Conservation (phyloP, 2,888 invertebrate species). For the Pelosia muscerda region DNA sequence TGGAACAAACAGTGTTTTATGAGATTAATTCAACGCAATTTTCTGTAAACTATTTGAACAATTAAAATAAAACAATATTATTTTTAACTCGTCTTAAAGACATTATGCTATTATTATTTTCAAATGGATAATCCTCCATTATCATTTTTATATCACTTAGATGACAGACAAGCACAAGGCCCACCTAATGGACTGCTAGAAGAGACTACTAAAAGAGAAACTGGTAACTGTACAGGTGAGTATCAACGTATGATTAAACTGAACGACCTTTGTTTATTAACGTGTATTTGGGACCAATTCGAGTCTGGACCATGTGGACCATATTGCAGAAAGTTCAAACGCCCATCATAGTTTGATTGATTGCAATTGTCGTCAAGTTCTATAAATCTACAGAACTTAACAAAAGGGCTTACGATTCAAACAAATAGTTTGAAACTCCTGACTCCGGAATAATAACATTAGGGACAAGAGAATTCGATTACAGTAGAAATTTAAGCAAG, state of each 20-base stretch:
- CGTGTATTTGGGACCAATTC: background rate
- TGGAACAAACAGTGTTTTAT: conserved; percentile 74
- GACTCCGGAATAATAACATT: conserved; percentile 26
- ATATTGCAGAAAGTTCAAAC: conserved; percentile 25
- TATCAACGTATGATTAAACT: background rate
- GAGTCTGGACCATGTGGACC: background rate
- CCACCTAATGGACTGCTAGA: too few relatives aligned
- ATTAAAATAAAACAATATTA: background rate
- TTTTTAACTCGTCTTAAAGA: too few relatives aligned
- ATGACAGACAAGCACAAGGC: too few relatives aligned
- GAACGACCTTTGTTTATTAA: background rate
- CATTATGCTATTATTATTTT: too few relatives aligned
- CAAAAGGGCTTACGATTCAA: conserved; percentile 21
- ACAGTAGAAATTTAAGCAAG: conserved; percentile 12
- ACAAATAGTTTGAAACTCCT: conserved; percentile 30
- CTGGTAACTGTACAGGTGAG: too few relatives aligned
- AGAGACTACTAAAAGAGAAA: too few relatives aligned
- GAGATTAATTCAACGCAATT: too few relatives aligned
- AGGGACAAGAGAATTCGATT: conserved; percentile 18
- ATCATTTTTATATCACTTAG: too few relatives aligned
- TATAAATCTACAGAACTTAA: conserved; percentile 23
- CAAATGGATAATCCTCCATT: too few relatives aligned
- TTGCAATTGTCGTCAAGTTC: conserved; percentile 32
- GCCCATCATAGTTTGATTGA: conserved; percentile 39
- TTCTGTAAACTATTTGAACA: background rate